These are phyloP conservation scores for Anthopleura xanthogrammica DNA, from an alignment of 92 coral and sea anemone genomes.

Conservation along the genomic window DNA sequence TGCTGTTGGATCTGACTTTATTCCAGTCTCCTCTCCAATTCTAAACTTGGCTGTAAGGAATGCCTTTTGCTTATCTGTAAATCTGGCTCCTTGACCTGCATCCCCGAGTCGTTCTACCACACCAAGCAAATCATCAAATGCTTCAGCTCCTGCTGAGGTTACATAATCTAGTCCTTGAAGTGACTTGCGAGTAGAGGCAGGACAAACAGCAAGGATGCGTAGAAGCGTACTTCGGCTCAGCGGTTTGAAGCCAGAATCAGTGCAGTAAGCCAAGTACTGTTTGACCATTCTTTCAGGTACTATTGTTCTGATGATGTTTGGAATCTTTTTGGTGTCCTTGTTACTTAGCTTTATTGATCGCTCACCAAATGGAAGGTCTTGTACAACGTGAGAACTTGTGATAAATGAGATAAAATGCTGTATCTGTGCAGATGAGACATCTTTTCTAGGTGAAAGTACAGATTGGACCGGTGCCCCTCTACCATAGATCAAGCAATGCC, in stretches of 20 bases:
- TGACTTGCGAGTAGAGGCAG: conserved; percentile 42
- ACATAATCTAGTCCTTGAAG: conserved; percentile 37
- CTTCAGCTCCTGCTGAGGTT: conserved; percentile 44
- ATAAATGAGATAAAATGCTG: conserved; percentile 41
- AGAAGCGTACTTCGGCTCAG: conserved; percentile 43
- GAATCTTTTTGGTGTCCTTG: conserved; percentile 42
- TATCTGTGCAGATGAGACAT: conserved; percentile 32
- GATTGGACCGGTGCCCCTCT: conserved; percentile 68
- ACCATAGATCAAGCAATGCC: conserved; percentile 65
- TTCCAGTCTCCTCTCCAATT: conserved; percentile 57
- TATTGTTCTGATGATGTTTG: conserved; percentile 40
- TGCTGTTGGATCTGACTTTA: conserved; percentile 60
- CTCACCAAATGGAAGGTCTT: conserved; percentile 55
- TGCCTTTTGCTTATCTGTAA: conserved; percentile 38
- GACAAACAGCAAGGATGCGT: conserved; percentile 47
- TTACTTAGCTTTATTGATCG: conserved; percentile 33
- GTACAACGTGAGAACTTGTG: conserved; percentile 52
- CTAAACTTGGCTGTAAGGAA: conserved; percentile 52
- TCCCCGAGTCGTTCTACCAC: conserved; percentile 47
- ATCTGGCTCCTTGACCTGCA: conserved; percentile 37
- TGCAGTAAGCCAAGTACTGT: conserved; percentile 35
- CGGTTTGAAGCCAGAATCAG: conserved; percentile 39
- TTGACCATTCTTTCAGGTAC: conserved; percentile 50
- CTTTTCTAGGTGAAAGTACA: conserved; percentile 33
- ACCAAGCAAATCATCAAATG: conserved; percentile 41